Base-by-base conservation (phyloP, 2,888 invertebrate genomes). In the Sphaeridia pumilis region DNA sequence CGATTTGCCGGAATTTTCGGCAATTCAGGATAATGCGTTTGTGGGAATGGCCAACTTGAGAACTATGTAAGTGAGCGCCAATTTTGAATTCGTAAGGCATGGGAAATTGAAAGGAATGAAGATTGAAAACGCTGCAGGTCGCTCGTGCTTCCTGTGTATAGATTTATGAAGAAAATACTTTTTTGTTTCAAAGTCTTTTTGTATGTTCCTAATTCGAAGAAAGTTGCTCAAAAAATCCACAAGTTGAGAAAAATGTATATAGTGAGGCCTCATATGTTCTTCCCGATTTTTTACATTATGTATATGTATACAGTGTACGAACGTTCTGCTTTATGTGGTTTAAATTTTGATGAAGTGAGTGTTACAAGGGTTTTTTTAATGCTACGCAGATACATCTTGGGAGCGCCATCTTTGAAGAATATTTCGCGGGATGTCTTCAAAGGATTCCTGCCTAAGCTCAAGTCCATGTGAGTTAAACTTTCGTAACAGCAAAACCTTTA, bases 371-470 rank as follows among this genome's bases (percentile, higher is more conserved):
- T 21, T 3, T 22, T 41, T 21, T 22, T 17, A 21, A n/a, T 20
- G 7, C 20, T 49, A 26, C 41, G 5, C 42, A 52, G 63, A 55
- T 59, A 61, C 46, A 54, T 64, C 42, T 55, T 56, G 34, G 63
- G 57, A 46, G 55, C 61, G 10, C 58, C 58, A 21, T 36, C 59
- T 26, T 47, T 64, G 24, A 61, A 58, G 34, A 49, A 56, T n/a
- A 61, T 64, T 35, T 55, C 61, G 17, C 53, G 54, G 22, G 56
- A 41, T n/a, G 61, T 59, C 45, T 61, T 64, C 51, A 57, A 54
- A 49, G 59, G 60, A 21, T 58, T 51, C 49, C 53, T 64, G 25
- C 60, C 60, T 12, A 59, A 59, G 44, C 53, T 64, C 42, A 61
- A 58, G 55, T 54, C 53, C 51, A 61, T 64, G 63, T 64, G 60